A percentile compares a stretch with the other conserved stretches of the same genome.
phyloP scores from a whole-genome alignment of 2,797 vertebrate genomes.

The Acridotheres tristis region DNA sequence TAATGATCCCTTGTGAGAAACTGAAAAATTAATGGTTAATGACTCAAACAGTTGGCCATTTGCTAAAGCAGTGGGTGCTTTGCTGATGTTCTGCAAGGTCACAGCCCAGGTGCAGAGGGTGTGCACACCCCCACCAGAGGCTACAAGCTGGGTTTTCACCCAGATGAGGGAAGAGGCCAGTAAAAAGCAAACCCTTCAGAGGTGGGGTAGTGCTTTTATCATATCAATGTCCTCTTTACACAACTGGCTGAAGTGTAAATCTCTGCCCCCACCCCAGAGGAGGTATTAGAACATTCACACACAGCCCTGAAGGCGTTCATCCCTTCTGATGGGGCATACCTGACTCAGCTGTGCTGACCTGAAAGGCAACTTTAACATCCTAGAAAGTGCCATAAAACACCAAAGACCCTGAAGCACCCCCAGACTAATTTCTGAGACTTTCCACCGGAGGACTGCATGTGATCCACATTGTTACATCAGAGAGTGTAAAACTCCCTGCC shows the following conservation, averaged over 20 bases:
- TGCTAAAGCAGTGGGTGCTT: not conserved
- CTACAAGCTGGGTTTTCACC: not conserved
- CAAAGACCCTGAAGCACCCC: not conserved
- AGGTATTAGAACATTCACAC: not conserved
- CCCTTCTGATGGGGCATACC: not conserved
- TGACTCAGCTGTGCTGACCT: rapidly evolving
- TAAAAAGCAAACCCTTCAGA: not conserved
- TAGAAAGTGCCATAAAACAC: not conserved
- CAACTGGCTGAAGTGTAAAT: not conserved
- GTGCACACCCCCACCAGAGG: not conserved
- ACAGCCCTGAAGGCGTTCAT: not conserved
- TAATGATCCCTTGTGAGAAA: not conserved
- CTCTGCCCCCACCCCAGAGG: not conserved
- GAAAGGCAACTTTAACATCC: not conserved
- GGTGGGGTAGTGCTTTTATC: not conserved
- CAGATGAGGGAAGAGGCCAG: not conserved
- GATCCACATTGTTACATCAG: not conserved
- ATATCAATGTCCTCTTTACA: not conserved
- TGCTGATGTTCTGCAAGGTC: not conserved
- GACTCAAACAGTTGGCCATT: not conserved
- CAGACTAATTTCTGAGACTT: not conserved
- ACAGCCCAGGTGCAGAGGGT: not conserved
- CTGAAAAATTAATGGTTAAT: not conserved
- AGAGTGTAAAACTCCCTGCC: not conserved
- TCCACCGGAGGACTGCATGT: not conserved